These are phyloP conservation scores for Garra rufa DNA, from an alignment of 2,113 vertebrate species.

Conservation along the genomic window DNA sequence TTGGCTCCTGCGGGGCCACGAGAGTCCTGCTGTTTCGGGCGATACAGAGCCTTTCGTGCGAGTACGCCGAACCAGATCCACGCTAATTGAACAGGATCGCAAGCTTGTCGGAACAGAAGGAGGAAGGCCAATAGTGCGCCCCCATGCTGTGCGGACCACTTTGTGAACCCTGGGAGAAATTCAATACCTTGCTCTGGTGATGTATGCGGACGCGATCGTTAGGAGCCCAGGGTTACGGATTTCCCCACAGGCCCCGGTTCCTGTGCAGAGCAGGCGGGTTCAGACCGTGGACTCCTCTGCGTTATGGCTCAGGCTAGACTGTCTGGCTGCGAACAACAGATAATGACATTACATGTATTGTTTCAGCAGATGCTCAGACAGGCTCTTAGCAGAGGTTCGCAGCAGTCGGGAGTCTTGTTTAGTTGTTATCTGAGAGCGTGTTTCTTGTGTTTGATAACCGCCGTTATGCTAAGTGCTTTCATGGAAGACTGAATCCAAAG, in stretches of 20 bases:
- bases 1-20: slow-evolving; percentile 20
- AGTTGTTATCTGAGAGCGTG: slow-evolving; percentile 42
- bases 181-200: slow-evolving; percentile 22
- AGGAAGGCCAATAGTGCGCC: neutral
- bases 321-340: slow-evolving; percentile 42
- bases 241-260: neutral
- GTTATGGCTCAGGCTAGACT: slow-evolving; percentile 35
- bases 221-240: neutral
- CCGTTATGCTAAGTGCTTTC: neutral
- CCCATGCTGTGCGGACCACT: slow-evolving; percentile 10
- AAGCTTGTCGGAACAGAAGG: neutral
- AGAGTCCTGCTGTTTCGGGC: slow-evolving; percentile 29
- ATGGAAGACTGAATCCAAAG: neutral
- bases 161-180: neutral
- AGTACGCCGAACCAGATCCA: neutral
- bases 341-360: slow-evolving; percentile 51
- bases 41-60: neutral
- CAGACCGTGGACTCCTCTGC: neutral
- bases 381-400: slow-evolving; percentile 46
- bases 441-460: slow-evolving; percentile 16
- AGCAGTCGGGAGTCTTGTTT: slow-evolving; percentile 32
- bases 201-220: neutral
- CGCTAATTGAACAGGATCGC: slow-evolving; percentile 41
- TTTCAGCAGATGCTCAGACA: slow-evolving; percentile 37
- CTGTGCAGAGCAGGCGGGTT: neutral